Base-by-base conservation (phyloP, 2,888 invertebrate genomes). In the Amphipoea oculea region DNA sequence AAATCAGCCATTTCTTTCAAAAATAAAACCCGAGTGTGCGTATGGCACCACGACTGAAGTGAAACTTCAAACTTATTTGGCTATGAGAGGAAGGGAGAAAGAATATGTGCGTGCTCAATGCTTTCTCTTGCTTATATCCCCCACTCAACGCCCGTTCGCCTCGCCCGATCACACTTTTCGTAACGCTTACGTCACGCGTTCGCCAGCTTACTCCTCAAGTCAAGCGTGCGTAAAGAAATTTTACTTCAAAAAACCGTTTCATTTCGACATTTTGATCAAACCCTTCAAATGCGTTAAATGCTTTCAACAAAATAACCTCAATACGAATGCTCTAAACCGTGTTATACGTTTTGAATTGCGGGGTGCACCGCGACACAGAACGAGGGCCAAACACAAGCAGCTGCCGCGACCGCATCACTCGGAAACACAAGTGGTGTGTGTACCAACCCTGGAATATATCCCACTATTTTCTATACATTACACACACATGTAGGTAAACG, bases 351-450 rank as follows among this genome's bases (percentile, higher is more conserved):
- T 45, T 36, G n/a, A 60, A 68, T 20, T 2, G 57, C 9, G 0
- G n/a, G 57, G 68, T 68, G 48, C 45, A 57, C 80, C 68, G 67
- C 62, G 40, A 69, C 63, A 57, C 23, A 60, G 54, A 62, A 79
- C 66, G 67, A n/a, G 67, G 4, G 57, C 40, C 54, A 54, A 54
- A 80, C 72, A 45, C 71, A 40, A 78, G 83, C 84, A 76, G 84
- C 84, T 76, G 81, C 51, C n/a, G 29, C 76, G 14, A 81, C 83
- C 84, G 45, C 84, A 81, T 42, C 71, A 54, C 81, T 73, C 54
- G 54, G 40, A 4, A 40, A 71, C 76, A 71, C 60, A 42, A 65
- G 54, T 17, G 48, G 40, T 40, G 62, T 54, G 69, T 73, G 70
- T 60, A 54, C 51, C n/a, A 57, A 60, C 17, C 40, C 42, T 40